These are phyloP conservation scores for Cheirogaleus major DNA, from an alignment of 2,797 vertebrate genomes.

Conservation along the genomic window DNA sequence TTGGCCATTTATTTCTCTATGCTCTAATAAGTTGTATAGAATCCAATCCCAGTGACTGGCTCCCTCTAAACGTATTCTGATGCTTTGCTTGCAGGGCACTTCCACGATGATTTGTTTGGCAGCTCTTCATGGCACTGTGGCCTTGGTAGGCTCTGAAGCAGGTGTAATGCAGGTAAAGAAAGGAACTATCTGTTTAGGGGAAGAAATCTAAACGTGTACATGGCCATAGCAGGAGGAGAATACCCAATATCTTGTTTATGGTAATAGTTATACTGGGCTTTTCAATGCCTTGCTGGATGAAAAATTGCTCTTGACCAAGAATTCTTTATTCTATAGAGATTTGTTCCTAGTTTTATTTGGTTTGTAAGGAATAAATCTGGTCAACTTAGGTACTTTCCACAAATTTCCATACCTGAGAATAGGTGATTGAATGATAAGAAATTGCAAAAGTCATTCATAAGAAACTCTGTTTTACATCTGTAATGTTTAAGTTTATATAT, in stretches of 20 bases:
- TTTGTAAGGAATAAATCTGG: neutral
- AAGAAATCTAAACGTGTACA: neutral
- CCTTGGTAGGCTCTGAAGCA: slow-evolving; percentile 94
- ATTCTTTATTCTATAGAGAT: slow-evolving; percentile 4
- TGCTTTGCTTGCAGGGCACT: slow-evolving; percentile 89
- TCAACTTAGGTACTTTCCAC: neutral
- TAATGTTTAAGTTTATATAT: slow-evolving; percentile 1
- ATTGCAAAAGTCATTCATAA: neutral
- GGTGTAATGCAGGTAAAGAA: slow-evolving; percentile 91
- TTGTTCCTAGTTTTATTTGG: slow-evolving; percentile 10
- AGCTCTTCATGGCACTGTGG: slow-evolving; percentile 93
- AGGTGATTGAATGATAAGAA: slow-evolving; percentile 31
- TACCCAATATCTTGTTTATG: neutral
- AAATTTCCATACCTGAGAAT: slow-evolving; percentile 5
- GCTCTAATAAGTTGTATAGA: neutral
- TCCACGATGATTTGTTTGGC: slow-evolving; percentile 98
- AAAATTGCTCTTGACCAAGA: neutral
- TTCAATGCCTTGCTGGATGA: neutral
- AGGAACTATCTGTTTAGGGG: neutral
- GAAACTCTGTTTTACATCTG: neutral
- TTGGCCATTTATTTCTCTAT: neutral
- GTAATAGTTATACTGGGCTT: neutral
- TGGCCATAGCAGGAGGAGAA: neutral
- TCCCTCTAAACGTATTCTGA: neutral
- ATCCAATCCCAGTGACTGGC: neutral